These are phyloP conservation scores for Illadopsis cleaveri DNA, from an alignment of 2,113 vertebrate genomes.

Conservation along the genomic window DNA sequence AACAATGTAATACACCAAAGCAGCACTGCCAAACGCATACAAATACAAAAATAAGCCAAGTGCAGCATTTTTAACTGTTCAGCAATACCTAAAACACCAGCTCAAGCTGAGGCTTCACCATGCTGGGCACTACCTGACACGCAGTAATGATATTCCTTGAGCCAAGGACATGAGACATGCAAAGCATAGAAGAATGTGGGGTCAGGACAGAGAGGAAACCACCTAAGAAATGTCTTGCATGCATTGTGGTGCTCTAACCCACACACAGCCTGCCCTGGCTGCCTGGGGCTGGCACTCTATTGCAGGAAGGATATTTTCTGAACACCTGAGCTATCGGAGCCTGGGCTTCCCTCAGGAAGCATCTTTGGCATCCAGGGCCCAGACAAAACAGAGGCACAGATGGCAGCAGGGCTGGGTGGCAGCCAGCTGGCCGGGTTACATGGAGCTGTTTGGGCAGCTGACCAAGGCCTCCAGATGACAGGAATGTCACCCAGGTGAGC, in stretches of 20 bases:
- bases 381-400: neutral
- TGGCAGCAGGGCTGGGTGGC: constrained; percentile 41
- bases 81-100: neutral
- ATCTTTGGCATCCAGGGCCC: neutral
- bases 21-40: neutral
- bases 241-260: neutral
- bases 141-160: neutral
- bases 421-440: constrained; percentile 39
- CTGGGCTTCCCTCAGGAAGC: constrained; percentile 39
- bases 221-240: neutral
- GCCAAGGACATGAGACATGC: neutral
- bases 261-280: neutral
- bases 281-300: neutral
- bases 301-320: neutral
- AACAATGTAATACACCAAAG: neutral
- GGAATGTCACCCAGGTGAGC: constrained; percentile 17
- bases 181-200: neutral
- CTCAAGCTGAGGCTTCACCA: neutral
- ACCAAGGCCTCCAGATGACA: constrained; percentile 1
- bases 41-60: neutral
- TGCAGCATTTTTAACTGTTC: neutral
- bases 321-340: neutral
- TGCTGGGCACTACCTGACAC: neutral
- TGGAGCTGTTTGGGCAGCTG: constrained; percentile 19
- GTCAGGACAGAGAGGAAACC: neutral